Conservation (phyloP, 1,140 invertebrate genomes). For the Brachionus angularis region DNA sequence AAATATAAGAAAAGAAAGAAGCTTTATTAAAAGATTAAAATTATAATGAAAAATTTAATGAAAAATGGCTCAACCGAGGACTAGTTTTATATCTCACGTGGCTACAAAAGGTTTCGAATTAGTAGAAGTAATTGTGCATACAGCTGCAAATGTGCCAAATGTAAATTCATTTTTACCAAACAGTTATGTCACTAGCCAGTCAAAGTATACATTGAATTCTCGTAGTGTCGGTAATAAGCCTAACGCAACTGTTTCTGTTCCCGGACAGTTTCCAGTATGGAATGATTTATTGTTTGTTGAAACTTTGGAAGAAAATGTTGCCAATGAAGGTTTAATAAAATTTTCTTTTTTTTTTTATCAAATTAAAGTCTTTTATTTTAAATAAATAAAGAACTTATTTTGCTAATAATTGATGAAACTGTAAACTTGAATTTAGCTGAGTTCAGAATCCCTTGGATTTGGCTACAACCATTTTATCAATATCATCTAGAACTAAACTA, state of each 20-base stretch:
- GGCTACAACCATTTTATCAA: slow-evolving; percentile 35
- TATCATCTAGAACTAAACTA: slow-evolving; percentile 25
- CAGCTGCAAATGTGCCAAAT: slow-evolving; percentile 10
- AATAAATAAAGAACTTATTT: background rate
- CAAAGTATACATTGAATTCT: background rate
- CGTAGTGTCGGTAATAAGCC: slow-evolving; percentile 2
- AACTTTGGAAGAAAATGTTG: slow-evolving; percentile 21
- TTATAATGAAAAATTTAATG: too few relatives aligned
- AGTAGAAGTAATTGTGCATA: slow-evolving; percentile 21
- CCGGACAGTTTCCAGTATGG: slow-evolving; percentile 28
- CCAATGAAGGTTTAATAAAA: background rate
- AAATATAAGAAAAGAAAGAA: too few relatives aligned
- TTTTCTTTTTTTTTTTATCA: too few relatives aligned
- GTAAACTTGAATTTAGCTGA: slow-evolving; percentile 29
- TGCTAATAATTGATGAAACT: slow-evolving; percentile 33
- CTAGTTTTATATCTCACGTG: slow-evolving; percentile 35
- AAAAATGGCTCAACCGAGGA: slow-evolving; percentile 41
- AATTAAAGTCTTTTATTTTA: background rate
- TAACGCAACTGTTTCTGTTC: slow-evolving; percentile 19
- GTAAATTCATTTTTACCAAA: background rate
- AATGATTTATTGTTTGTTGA: slow-evolving; percentile 42
- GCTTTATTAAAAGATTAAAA: too few relatives aligned
- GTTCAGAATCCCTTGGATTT: slow-evolving; percentile 35
- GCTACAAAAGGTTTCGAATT: background rate
- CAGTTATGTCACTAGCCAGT: slow-evolving; percentile 32